Base-by-base conservation (phyloP, 2,113 vertebrate genomes). In the Martes martes region DNA sequence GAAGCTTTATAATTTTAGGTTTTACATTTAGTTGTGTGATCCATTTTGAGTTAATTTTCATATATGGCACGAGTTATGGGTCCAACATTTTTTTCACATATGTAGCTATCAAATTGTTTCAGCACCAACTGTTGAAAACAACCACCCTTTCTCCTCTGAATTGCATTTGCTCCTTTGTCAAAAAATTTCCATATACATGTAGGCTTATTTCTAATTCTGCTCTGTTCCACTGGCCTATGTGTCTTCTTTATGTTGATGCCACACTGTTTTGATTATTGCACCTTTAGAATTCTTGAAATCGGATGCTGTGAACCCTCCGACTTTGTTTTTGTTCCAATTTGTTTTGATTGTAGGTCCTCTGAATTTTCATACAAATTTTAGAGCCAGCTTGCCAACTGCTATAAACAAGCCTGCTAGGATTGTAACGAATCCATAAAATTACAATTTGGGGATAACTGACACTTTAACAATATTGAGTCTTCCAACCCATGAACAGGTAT, bases 1-100 rank as follows among this genome's bases (percentile, higher is more conserved):
- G 47, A 67, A 52, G 61, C 31, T 85, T 92, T 47, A 36, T 71
- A 50, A 76, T 61, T 39, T 83, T 47, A 87, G 57, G 21, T 71
- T 84, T 93, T 93, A 88, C 2, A 50, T 73, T 85, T 50, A 73
- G 14, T 76, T 78, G 18, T 92, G 21, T 84, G 42, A 95, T 88
- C 33, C 3, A 7, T 47, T 89, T 80, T 89, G 78, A 92, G n/a
- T 78, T 88, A 78, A 96, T 55, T 96, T 91, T 95, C 86, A 24
- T 26, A 52, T 71, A 36, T 11, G 39, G 52, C 11, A 94, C 45
- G n/a, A 87, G 33, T 52, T 50, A 13, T 39, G 74, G 45, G 14
- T 36, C 2, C 45, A 50, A 39, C 28, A 28, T 80, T 69, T 61
- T 82, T 73, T 89, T 39, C 65, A 39, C 11, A 78, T 36, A 88